Base-by-base conservation (phyloP, 2,113 vertebrate species). In the Noturus placidus region DNA sequence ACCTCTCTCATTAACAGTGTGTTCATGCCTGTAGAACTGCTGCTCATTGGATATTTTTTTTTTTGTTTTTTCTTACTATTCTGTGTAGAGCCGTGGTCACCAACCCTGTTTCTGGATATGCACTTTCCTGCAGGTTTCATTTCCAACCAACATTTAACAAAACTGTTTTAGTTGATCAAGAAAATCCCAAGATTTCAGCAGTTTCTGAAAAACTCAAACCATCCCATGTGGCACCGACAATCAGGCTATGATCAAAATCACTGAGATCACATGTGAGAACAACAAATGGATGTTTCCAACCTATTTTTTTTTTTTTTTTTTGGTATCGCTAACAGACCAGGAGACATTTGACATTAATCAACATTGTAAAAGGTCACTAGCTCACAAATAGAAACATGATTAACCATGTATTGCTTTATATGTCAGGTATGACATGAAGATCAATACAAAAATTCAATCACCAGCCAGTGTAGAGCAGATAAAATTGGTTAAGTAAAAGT, bases 331-430 rank as follows among this genome's bases (percentile, higher is more conserved):
- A 56, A 80, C 52, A 80, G n/a, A 17, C 7, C 9, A 33, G 56
- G 8, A 4, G 27, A 30, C 77, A 27, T 30, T 19, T 50, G 77
- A 56, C 50, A 27, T 56, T 79, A 79, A 79, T 79, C 52, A 54
- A n/a, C 77, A 79, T 11, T 33, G 2, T 33, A 79, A 56, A 79
- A 79, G 77, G 77, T 79, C 52, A 79, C 50, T 11, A 79, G 77
- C 77, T 56, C 77, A 79, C 17, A 56, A 79, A 79, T 56, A 56
- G 52, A n/a, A 56, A 56, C n/a, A 6, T 79, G 52, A 79, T 56
- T 79, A 56, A 56, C 50, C 52, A 79, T 79, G 14, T 56, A 79
- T 56, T 56, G 27, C 77, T 79, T 79, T 56, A 79, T 79, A 79
- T 78, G 46, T 78, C 76, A 78, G 17, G 25, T 78, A 38, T 35